Evolutionary conservation across 2,888 invertebrate genomes (phyloP).

Genomic region (Laspeyria flexula): DNA sequence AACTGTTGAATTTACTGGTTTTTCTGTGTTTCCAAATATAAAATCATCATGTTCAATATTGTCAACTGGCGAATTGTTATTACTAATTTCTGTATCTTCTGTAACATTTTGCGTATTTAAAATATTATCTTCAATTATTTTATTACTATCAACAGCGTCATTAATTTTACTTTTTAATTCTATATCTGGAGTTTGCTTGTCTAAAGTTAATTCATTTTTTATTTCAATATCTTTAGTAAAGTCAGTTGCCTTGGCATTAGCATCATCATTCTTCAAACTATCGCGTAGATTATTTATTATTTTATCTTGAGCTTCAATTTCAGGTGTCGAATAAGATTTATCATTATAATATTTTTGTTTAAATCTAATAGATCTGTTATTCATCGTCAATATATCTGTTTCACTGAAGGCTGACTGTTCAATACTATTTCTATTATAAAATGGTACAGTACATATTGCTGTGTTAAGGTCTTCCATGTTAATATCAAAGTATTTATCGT

Average conservation of each 20-base stretch:
- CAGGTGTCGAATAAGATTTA: constrained; percentile 66
- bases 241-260: constrained; percentile 11
- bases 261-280: constrained; percentile 32
- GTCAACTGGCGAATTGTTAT: not conserved
- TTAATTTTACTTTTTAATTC: constrained; percentile 8
- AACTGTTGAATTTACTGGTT: not conserved
- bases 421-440: constrained; percentile 73
- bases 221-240: constrained; percentile 23
- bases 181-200: too few relatives aligned
- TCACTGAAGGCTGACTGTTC: constrained; percentile 64
- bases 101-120: constrained; percentile 1
- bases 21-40: constrained; percentile 18
- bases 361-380: constrained; percentile 69
- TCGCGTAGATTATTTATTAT: constrained; percentile 50
- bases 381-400: constrained; percentile 71
- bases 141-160: not conserved
- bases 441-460: constrained; percentile 73
- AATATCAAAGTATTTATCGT: constrained; percentile 79
- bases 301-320: constrained; percentile 64
- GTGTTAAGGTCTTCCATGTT: constrained; percentile 69
- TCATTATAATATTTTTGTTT: constrained; percentile 76
- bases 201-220: too few relatives aligned
- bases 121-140: constrained; percentile 4
- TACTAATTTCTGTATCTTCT: not conserved
- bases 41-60: constrained; percentile 14